These are phyloP conservation scores for Calephelis perditalis DNA, from an alignment of 2,888 invertebrate species.

Conservation along the genomic window DNA sequence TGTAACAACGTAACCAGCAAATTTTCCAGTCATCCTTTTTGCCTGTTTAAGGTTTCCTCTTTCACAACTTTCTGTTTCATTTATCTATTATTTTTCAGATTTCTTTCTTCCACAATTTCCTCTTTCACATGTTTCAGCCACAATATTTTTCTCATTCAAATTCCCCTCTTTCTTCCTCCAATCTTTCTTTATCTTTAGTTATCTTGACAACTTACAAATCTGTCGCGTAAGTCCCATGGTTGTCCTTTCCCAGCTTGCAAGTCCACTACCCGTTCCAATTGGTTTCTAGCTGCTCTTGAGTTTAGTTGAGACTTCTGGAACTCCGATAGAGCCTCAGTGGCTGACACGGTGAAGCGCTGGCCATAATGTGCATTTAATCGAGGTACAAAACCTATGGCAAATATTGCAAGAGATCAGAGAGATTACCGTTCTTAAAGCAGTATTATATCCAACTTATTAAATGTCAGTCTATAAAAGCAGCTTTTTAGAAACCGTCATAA, in stretches of 20 bases:
- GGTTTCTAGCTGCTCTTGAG: constrained; percentile 77
- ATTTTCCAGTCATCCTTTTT: too few relatives aligned
- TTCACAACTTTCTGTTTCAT: constrained; percentile 12
- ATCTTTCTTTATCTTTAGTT: constrained; percentile 22
- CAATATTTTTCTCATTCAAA: constrained; percentile 19
- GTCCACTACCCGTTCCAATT: constrained; percentile 77
- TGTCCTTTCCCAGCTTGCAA: constrained; percentile 81
- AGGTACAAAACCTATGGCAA: constrained; percentile 80
- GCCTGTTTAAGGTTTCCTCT: constrained; percentile 14
- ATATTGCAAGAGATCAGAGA: not conserved
- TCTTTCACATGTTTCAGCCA: constrained; percentile 26
- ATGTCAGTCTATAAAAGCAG: too few relatives aligned
- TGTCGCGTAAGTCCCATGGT: constrained; percentile 79
- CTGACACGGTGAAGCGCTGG: constrained; percentile 84
- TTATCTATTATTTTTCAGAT: too few relatives aligned
- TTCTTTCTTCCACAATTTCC: constrained; percentile 24
- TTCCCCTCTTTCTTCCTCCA: constrained; percentile 28
- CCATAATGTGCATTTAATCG: constrained; percentile 82
- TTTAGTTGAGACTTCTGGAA: constrained; percentile 81
- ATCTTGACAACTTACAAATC: constrained; percentile 69
- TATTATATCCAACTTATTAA: too few relatives aligned
- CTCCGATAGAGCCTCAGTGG: constrained; percentile 84
- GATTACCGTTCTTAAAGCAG: too few relatives aligned
- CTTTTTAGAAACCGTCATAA: too few relatives aligned
- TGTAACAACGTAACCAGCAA: too few relatives aligned